phyloP scores from a whole-genome alignment of 2,888 invertebrate species.

The Drosophila rellima region DNA sequence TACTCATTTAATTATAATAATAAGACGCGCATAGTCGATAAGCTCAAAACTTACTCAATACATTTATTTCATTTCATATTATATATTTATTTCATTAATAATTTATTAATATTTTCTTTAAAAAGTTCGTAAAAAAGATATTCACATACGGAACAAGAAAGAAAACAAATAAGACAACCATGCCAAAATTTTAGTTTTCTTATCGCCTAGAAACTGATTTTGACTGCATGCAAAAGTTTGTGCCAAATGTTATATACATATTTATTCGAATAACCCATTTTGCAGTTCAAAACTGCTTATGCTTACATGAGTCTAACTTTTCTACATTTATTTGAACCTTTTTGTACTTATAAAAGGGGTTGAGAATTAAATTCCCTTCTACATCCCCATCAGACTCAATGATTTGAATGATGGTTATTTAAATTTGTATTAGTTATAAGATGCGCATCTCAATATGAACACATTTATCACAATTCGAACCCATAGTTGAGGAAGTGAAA shows the following conservation, averaged over 20 bases:
- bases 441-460: constrained; percentile 26
- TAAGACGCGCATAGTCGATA: constrained; percentile 21
- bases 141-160: too few species aligned
- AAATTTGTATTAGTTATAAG: constrained; percentile 2
- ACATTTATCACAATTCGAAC: constrained; percentile 26
- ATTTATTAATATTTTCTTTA: constrained; percentile 6
- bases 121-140: background rate
- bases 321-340: constrained; percentile 5
- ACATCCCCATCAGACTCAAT: constrained; percentile 1
- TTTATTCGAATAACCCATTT: background rate
- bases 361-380: constrained; percentile 5
- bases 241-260: constrained; percentile 30
- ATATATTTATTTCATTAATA: background rate
- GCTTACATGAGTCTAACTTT: background rate
- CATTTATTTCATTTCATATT: constrained; percentile 4
- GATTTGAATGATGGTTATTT: background rate
- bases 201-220: background rate
- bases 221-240: constrained; percentile 22
- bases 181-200: constrained; percentile 16
- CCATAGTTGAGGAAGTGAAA: constrained; percentile 45
- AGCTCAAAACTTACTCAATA: constrained; percentile 35
- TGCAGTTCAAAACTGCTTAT: background rate
- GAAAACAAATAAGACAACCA: constrained; percentile 2
- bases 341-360: background rate
- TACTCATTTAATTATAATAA: constrained; percentile 41